These are phyloP conservation scores for Kryptopterus vitreolus DNA, from an alignment of 2,797 vertebrate genomes.

Conservation along the genomic window DNA sequence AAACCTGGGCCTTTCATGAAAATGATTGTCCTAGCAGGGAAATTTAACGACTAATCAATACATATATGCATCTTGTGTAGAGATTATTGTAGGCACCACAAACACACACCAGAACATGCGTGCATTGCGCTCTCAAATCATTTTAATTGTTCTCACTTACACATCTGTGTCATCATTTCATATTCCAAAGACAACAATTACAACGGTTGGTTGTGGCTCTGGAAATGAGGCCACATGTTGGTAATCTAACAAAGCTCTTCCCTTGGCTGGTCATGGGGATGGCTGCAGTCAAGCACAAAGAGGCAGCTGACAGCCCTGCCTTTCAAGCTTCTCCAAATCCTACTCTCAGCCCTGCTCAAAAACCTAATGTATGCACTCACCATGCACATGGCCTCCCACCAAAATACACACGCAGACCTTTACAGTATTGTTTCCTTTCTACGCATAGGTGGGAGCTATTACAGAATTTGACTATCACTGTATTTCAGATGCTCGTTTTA, in stretches of 20 bases:
- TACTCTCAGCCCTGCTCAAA: conserved; percentile 68
- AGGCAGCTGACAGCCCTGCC: conserved; percentile 82
- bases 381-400: conserved; percentile 53
- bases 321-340: conserved; percentile 79
- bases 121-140: conserved; percentile 14
- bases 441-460: conserved; percentile 35
- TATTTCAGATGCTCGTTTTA: conserved; percentile 47
- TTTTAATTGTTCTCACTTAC: conserved; percentile 35
- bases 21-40: conserved; percentile 1
- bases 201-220: conserved; percentile 50
- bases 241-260: conserved; percentile 84
- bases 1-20: conserved; percentile 1
- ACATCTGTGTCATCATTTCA: conserved; percentile 45
- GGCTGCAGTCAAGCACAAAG: conserved; percentile 84
- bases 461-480: conserved; percentile 42
- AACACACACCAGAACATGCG: conserved; percentile 12
- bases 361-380: conserved; percentile 57
- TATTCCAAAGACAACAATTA: conserved; percentile 55
- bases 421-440: conserved; percentile 27
- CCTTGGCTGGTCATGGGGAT: conserved; percentile 84
- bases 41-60: conserved; percentile 17
- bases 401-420: conserved; percentile 52
- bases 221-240: conserved; percentile 77
- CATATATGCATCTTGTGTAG: background rate
- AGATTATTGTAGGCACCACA: conserved; percentile 10